phyloP scores from a whole-genome alignment of 2,113 vertebrate genomes.

The Anarrhichthys ocellatus region DNA sequence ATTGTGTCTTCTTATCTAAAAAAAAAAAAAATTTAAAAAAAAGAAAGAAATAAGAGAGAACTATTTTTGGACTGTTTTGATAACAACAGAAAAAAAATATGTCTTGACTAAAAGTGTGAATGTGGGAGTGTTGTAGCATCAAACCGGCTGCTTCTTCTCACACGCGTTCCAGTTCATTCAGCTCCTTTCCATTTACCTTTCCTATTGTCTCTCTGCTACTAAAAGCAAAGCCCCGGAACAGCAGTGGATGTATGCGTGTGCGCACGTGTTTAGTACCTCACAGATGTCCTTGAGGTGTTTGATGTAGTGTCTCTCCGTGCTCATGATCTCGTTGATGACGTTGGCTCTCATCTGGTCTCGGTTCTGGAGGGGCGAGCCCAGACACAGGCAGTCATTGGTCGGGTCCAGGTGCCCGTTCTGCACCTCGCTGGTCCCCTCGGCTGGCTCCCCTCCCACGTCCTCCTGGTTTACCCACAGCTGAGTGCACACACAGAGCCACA shows the following conservation, averaged over 20 bases:
- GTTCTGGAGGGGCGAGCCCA: constrained; percentile 95
- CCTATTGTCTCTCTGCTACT: not conserved
- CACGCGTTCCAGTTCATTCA: constrained; percentile 17
- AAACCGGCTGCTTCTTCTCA: constrained; percentile 8
- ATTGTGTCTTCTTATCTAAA: constrained; percentile 37
- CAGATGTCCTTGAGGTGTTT: constrained; percentile 99
- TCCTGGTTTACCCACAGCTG: constrained; percentile 99
- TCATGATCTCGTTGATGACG: constrained; percentile 99
- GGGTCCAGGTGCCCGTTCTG: constrained; percentile 98
- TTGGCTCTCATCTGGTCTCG: constrained; percentile 99
- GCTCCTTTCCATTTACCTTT: constrained; percentile 1
- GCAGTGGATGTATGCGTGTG: not conserved
- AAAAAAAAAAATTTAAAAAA: constrained; percentile 30
- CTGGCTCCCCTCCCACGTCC: constrained; percentile 88
- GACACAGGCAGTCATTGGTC: constrained; percentile 94
- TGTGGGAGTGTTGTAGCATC: constrained; percentile 59
- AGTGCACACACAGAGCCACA: constrained; percentile 58
- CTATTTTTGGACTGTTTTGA: constrained; percentile 39
- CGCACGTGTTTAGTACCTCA: constrained; percentile 85
- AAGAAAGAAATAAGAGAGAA: not conserved
- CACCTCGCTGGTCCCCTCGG: constrained; percentile 93
- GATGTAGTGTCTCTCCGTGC: constrained; percentile 99
- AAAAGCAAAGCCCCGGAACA: not conserved
- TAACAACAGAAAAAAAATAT: constrained; percentile 38
- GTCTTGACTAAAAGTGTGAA: constrained; percentile 44